Conservation (phyloP, 2,888 invertebrate species). For the Drosophila affinis region DNA sequence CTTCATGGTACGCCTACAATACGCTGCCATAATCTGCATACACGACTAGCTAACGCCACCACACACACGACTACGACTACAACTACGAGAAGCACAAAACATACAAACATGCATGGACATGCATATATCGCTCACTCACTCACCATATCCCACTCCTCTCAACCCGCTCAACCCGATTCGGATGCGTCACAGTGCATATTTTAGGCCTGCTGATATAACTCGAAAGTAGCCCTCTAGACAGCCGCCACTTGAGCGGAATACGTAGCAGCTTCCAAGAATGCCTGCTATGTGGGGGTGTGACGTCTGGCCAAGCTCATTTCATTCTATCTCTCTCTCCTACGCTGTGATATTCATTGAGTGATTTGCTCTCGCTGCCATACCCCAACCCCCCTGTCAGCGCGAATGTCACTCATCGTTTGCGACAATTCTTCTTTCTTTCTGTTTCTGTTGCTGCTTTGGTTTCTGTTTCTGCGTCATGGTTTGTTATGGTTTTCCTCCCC, state of each 20-base stretch:
- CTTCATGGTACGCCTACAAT: conserved; percentile 69
- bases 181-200: conserved; percentile 77
- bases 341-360: conserved; percentile 68
- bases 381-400: conserved; percentile 22
- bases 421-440: conserved; percentile 63
- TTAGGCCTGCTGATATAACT: conserved; percentile 72
- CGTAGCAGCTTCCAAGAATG: conserved; percentile 66
- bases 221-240: conserved; percentile 44
- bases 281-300: conserved; percentile 64
- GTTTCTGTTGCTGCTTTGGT: conserved; percentile 54
- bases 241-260: conserved; percentile 46
- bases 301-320: conserved; percentile 20
- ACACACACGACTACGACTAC: too few species aligned
- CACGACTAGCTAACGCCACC: conserved; percentile 33
- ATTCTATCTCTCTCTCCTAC: conserved; percentile 17
- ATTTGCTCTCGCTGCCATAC: conserved; percentile 35
- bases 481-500: conserved; percentile 53
- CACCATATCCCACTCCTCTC: conserved; percentile 5
- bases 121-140: conserved; percentile 56
- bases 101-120: not conserved
- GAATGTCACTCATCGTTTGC: conserved; percentile 50
- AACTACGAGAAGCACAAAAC: conserved; percentile 5
- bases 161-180: conserved; percentile 19
- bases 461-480: conserved; percentile 67
- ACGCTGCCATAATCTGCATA: conserved; percentile 58